Base-by-base conservation (phyloP, 92 coral and sea anemone species). In the Porites lobata region DNA sequence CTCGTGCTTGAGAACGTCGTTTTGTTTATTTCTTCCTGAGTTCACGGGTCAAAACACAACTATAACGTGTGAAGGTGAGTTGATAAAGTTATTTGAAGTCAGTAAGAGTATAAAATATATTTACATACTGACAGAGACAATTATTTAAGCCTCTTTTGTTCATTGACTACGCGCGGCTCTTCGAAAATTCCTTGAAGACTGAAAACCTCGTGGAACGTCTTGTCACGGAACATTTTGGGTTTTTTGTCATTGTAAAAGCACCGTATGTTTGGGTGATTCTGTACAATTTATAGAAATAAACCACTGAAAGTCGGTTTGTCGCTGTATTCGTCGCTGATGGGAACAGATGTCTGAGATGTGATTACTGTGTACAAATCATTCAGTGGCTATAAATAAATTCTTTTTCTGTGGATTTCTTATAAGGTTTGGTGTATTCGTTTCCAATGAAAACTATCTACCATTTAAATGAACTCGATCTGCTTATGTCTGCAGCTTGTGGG, bases 51-150 rank as follows among this genome's bases (percentile, higher is more conserved):
- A 17, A 56, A 56, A 7, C 68, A 56, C 52, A 26, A 47, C 68
- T 32, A 1, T 26, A 50, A 54, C 32, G 20, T 53, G 18, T 26
- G 20, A 57, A 72, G 86, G 86, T 82, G 78, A 82, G 86, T 71
- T n/a, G 18, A 50, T 38, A 13, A 0, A 17, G 47, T 13, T 72
- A n/a, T 54, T 54, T 66, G 63, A 7, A 22, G 43, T 50, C 15
- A 22, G 52, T 56, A 53, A 80, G 75, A 17, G 12, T 24, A 70
- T 32, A n/a, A 18, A 6, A 8, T 18, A 7, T 50, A 21, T 10
- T 24, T 15, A 53, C 50, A 14, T 26, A 80, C n/a, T n/a, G 47
- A 26, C 6, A 13, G 8, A 20, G 78, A 51, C 53, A 7, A 6
- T 50, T n/a, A 58, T 61, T 18, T 15, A 38, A 20, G 24, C n/a